These are phyloP conservation scores for Stichodactyla helianthus DNA, from an alignment of 64 coral and sea anemone genomes.

Conservation along the genomic window DNA sequence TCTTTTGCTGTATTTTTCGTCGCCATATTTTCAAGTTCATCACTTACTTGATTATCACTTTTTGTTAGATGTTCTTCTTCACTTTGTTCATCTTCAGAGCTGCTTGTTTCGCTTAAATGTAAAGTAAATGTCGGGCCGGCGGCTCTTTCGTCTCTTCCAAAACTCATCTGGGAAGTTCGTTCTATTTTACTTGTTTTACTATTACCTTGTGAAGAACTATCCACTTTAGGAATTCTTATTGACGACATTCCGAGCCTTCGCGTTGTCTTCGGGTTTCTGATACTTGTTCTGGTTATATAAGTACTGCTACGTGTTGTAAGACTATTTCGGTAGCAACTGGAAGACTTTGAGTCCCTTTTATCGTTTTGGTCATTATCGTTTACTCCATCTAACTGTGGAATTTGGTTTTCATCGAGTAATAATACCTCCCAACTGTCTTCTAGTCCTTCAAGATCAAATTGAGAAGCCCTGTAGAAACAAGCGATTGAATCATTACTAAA, in stretches of 20 bases:
- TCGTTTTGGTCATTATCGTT: conserved; percentile 38
- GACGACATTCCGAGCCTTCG: background rate
- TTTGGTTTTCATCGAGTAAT: conserved; percentile 39
- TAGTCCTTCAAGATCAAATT: conserved; percentile 64
- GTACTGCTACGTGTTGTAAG: background rate
- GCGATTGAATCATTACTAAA: no score
- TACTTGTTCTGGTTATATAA: background rate
- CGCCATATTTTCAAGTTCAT: no score
- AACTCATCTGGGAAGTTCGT: no score
- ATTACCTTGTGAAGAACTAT: background rate
- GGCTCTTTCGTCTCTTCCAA: background rate
- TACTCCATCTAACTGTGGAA: conserved; percentile 75
- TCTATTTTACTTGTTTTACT: background rate
- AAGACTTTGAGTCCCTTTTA: no score
- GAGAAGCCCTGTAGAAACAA: conserved; percentile 25
- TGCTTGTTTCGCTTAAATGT: conserved; percentile 49
- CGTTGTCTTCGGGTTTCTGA: background rate
- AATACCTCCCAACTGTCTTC: conserved; percentile 57
- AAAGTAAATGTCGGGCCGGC: conserved; percentile 18
- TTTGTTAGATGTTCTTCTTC: background rate
- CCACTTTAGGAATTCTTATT: background rate
- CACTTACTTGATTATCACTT: no score
- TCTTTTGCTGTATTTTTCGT: background rate
- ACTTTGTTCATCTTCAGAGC: conserved; percentile 10
- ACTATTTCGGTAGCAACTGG: no score